Evolutionary conservation across 1,140 invertebrate genomes (phyloP), one percentile per base, ranked within the genome.

Genomic region (Brevipalpus yothersi): DNA sequence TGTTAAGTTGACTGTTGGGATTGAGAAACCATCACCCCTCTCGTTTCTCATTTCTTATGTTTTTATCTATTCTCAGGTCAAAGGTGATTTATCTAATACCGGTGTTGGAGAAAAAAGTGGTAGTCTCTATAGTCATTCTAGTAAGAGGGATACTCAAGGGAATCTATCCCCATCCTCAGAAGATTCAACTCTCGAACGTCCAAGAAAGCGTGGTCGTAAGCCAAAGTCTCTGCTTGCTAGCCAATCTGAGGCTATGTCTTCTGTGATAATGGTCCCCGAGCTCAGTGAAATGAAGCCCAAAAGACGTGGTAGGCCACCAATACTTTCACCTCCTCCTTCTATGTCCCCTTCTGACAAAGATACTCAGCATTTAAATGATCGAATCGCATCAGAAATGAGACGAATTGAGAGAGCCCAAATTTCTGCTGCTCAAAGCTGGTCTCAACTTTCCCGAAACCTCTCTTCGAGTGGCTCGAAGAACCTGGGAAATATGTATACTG

Each of bases 301-400:
- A 23, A 58, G 51, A 41, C 58, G 58, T 7, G 58, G 58, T 17
- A 23, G 58, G 31, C 58, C 58, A 1, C 58, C 58, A 40, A 31
- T 51, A 10, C n/a, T 31, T 12, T 58, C 58, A 8, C 43, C 58
- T 2, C 43, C 58, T 2, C 43, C 58, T 21, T 13, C 19, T 9
- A 1, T 31, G 4, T 39, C 21, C 5, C 8, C 15, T 12, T 55
- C 53, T 39, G 53, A 31, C 39, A 39, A 47, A 15, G 11, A 31
- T 39, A 21, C 8, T 10, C 53, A 55, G 21, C 7, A 55, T 10
- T 13, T 11, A 15, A 21, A 58, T 31, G 40, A 42, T n/a, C 4
- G 17, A 12, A 57, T 40, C 40, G 13, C 15, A 43, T 1, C 11
- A 3, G n/a, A 57, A n/a, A 57, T 13, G 12, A 43, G 41, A 13